Conservation (phyloP, 2,113 vertebrate genomes). For the Stigmatopora argus region DNA sequence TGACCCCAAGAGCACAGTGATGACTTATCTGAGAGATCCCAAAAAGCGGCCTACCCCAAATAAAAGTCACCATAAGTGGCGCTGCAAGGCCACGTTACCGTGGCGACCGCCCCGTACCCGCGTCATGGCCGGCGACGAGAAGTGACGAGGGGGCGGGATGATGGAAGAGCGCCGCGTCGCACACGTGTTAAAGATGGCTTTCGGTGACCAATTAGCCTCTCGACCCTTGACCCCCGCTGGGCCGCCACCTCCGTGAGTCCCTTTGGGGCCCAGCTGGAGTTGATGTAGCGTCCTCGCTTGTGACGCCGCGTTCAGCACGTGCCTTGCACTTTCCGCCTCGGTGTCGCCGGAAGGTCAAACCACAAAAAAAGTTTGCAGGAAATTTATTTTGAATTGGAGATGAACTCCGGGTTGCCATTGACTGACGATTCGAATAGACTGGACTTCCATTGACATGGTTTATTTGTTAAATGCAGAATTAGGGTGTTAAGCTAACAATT, state of each 20-base stretch:
- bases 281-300: conserved; percentile 87
- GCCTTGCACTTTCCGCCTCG: conserved; percentile 83
- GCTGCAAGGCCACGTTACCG: not conserved
- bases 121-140: not conserved
- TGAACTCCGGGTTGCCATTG: no score
- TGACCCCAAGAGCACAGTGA: no score
- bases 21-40: no score
- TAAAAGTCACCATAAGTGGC: not conserved
- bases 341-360: not conserved
- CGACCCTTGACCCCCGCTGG: conserved; percentile 92
- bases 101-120: not conserved
- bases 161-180: not conserved
- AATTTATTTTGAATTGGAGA: no score
- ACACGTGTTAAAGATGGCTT: not conserved
- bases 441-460: no score
- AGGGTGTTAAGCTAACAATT: no score
- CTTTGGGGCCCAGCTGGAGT: conserved; percentile 83
- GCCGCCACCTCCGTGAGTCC: conserved; percentile 83
- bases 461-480: no score
- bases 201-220: conserved; percentile 84
- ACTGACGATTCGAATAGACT: no score
- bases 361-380: no score
- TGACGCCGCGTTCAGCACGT: conserved; percentile 74
- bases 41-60: not conserved
- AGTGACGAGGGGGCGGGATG: not conserved